Evolutionary conservation across 2,888 invertebrate species (phyloP), one percentile per base, ranked within the genome.

Genomic region (Orthosia incerta): DNA sequence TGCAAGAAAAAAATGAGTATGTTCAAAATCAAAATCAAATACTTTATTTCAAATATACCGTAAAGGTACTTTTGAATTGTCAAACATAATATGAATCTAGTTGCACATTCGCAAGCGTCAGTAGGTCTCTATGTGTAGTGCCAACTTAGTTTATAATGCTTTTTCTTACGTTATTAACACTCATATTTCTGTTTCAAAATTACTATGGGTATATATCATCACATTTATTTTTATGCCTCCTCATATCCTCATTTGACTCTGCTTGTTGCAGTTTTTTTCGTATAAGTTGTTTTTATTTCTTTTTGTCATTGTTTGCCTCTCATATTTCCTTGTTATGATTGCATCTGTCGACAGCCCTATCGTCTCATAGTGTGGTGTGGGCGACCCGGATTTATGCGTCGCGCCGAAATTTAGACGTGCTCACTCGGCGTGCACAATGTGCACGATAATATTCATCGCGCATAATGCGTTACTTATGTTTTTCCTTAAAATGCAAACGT

Each of bases 361-460:
- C 60, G 63, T 20, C 26, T 15, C 56, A 61, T 71, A 59, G 75
- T 72, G 77, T 74, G 73, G 90, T 92, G 86, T 92, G 86, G 91
- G 91, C 85, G 90, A 87, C 77, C 78, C 60, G 60, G 85, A 89
- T 88, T 89, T 90, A 91, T 91, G 86, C 79, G 72, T 76, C 86
- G 86, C 83, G 88, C 89, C 88, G 86, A 91, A 91, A 89, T 86
- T 87, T 86, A 82, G 88, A 87, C 80, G 82, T 71, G 80, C 64
- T 81, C 80, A 83, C 72, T 76, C 79, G 61, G 69, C 79, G 67
- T 46, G 76, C 78, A 76, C 83, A 78, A 74, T 79, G 65, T 81
- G 72, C 68, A 74, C 53, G 67, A 83, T 82, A 75, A 86, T 78
- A 86, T 82, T 79, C 82, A 79, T 62, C 64, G 60, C 68, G 65